A percentile compares a stretch with the other conserved stretches of the same genome.
Conservation (phyloP, 1,140 invertebrate genomes). For the Conus ventricosus region DNA sequence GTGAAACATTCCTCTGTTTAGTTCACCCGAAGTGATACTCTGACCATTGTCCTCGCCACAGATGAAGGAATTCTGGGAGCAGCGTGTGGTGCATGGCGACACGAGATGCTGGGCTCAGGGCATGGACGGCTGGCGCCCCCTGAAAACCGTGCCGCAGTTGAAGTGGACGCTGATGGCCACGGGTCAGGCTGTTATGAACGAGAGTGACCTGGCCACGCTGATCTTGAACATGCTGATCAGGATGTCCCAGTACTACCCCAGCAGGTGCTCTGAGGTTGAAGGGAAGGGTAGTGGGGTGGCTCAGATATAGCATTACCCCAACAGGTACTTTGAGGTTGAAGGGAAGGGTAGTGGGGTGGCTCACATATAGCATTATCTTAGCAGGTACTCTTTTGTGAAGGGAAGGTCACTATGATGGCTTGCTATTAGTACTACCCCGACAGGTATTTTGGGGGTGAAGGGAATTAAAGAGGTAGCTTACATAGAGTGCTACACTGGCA, state of each 20-base stretch:
- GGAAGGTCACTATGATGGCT: too few relatives aligned
- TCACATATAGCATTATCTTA: too few relatives aligned
- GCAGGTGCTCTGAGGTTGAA: slow-evolving; percentile 77
- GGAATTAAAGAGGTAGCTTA: too few relatives aligned
- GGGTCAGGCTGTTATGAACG: slow-evolving; percentile 88
- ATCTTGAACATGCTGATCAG: slow-evolving; percentile 95
- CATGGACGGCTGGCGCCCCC: slow-evolving; percentile 94
- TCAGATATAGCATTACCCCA: slow-evolving; percentile 91
- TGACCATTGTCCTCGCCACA: slow-evolving; percentile 58
- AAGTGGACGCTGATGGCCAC: slow-evolving; percentile 85
- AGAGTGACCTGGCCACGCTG: slow-evolving; percentile 93
- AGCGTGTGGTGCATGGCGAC: slow-evolving; percentile 85
- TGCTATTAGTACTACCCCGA: slow-evolving; percentile 62
- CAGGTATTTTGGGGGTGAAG: slow-evolving; percentile 75
- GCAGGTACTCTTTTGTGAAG: too few relatives aligned
- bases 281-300: too few relatives aligned
- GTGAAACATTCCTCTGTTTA: too few relatives aligned
- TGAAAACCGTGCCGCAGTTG: slow-evolving; percentile 92
- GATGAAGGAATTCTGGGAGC: slow-evolving; percentile 79
- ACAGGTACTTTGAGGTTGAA: too few relatives aligned
- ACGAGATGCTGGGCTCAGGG: slow-evolving; percentile 98
- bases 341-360: too few relatives aligned
- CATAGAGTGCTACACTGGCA: too few relatives aligned
- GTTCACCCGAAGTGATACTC: too few relatives aligned
- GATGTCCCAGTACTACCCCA: slow-evolving; percentile 95